Conservation (phyloP, 2,888 invertebrate genomes). For the Torymus tubicola region DNA sequence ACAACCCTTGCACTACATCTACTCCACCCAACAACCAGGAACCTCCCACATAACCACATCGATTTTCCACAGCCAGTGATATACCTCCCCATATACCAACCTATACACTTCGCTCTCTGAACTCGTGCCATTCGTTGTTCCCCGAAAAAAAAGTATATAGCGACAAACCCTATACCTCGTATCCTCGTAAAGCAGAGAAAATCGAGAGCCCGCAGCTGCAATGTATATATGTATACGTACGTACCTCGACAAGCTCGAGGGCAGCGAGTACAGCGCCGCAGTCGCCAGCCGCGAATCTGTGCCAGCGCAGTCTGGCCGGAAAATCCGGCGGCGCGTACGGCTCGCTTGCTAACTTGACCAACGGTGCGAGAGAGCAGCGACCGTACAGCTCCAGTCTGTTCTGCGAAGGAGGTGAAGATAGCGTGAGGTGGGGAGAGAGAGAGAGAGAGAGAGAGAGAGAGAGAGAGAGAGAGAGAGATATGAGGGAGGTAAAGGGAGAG, state of each 20-base stretch:
- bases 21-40: no score
- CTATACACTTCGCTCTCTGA: no score
- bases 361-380: conserved; percentile 73
- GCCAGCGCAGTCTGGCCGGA: conserved; percentile 76
- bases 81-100: no score
- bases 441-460: neutral
- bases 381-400: conserved; percentile 75
- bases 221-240: conserved; percentile 4
- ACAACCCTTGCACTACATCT: no score
- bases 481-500: no score
- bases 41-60: no score
- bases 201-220: neutral
- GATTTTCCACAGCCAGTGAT: no score
- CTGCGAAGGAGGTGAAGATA: neutral
- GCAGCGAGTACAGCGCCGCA: conserved; percentile 76
- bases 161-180: no score
- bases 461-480: no score
- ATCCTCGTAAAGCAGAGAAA: neutral
- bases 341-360: conserved; percentile 74
- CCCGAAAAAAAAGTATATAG: no score
- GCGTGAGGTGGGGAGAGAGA: no score
- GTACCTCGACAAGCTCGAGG: conserved; percentile 77
- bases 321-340: conserved; percentile 71
- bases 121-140: no score
- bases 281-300: conserved; percentile 64